Percentiles rank a stretch among this genome's conserved stretches.
Evolutionary conservation across 2,797 vertebrate species (phyloP).

Genomic region (Girardinus metallicus): DNA sequence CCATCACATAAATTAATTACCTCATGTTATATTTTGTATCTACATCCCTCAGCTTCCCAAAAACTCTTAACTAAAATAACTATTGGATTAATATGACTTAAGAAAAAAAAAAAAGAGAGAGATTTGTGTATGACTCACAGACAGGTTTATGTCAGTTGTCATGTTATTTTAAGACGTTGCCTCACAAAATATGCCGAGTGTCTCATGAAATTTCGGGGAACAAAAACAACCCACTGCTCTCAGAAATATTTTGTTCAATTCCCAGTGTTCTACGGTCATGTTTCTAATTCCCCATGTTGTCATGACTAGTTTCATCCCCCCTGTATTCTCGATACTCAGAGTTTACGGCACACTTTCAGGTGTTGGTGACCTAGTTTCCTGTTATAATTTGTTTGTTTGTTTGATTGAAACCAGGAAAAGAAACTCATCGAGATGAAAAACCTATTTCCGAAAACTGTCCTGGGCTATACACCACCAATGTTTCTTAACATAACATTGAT

Average conservation of each 20-base stretch:
- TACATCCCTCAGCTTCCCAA: neutral
- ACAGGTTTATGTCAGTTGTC: slow-evolving; percentile 8
- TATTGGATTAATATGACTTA: neutral
- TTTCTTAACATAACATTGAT: neutral
- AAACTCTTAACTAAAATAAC: neutral
- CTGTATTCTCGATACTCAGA: slow-evolving; percentile 3
- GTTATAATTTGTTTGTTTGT: neutral
- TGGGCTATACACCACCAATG: no score
- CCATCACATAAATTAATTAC: neutral
- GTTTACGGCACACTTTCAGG: neutral
- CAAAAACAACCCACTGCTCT: slow-evolving; percentile 9
- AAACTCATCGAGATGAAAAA: no score
- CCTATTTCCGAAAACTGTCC: no score
- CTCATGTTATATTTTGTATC: neutral
- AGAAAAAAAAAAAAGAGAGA: neutral
- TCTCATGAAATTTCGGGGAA: neutral
- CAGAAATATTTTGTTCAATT: slow-evolving; percentile 8
- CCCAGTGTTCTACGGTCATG: neutral
- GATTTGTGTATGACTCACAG: slow-evolving; percentile 3
- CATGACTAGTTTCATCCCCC: neutral
- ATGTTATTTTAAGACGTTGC: neutral
- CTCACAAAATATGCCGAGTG: neutral
- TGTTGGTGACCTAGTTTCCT: slow-evolving; percentile 1
- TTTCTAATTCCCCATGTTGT: slow-evolving; percentile 37
- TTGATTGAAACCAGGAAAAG: no score